These are phyloP conservation scores for Aphrocallistes beatrix DNA, from an alignment of 37 sponge, comb jelly and placozoan species.

Conservation along the genomic window DNA sequence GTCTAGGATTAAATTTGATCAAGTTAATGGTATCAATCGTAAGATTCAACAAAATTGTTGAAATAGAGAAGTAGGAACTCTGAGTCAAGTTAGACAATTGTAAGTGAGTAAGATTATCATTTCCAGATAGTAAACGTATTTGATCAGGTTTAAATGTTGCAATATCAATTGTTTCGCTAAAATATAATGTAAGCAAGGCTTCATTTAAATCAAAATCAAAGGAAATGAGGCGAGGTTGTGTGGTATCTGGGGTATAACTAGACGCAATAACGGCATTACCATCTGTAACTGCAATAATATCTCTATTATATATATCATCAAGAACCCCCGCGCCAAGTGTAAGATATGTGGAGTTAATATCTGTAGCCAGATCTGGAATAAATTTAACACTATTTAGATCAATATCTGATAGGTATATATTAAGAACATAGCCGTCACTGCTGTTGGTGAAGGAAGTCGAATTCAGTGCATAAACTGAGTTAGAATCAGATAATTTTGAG, in stretches of 20 bases:
- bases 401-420: constrained; percentile 28
- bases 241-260: constrained; percentile 33
- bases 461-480: background rate
- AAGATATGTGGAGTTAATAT: constrained; percentile 40
- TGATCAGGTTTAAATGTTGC: constrained; percentile 21
- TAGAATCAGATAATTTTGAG: background rate
- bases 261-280: constrained; percentile 29
- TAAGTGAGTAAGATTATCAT: background rate
- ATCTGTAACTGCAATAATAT: constrained; percentile 27
- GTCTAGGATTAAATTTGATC: background rate
- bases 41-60: background rate
- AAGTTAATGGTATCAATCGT: background rate
- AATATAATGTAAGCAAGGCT: constrained; percentile 33
- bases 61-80: background rate
- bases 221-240: constrained; percentile 36
- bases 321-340: constrained; percentile 43
- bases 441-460: background rate
- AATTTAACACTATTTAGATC: constrained; percentile 59
- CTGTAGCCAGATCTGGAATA: constrained; percentile 32
- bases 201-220: constrained; percentile 48
- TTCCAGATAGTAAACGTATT: background rate
- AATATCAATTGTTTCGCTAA: constrained; percentile 46
- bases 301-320: constrained; percentile 58
- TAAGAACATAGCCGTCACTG: constrained; percentile 43
- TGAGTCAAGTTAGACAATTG: background rate